Conservation (phyloP, 2,888 invertebrate species). For the Heliothis peltigera region DNA sequence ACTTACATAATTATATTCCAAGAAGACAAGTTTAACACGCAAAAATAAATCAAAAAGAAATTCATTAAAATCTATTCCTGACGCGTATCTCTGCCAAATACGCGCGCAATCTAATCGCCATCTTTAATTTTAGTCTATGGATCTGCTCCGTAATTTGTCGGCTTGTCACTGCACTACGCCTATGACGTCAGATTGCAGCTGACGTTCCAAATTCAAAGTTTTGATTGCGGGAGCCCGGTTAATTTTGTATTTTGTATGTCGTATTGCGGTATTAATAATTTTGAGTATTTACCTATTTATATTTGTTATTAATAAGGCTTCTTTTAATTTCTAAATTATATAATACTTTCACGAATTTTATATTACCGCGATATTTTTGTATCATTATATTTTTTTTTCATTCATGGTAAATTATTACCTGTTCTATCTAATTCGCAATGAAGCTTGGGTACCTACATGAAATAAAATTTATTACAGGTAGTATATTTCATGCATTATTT, state of each 20-base stretch:
- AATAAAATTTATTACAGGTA: too few relatives aligned
- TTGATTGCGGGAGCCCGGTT: not conserved
- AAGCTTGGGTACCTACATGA: too few relatives aligned
- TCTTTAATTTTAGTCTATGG: slow-evolving; percentile 46
- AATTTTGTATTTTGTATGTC: not conserved
- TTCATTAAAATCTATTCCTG: slow-evolving; percentile 35
- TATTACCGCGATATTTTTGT: too few relatives aligned
- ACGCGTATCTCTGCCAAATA: slow-evolving; percentile 35
- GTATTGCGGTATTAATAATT: too few relatives aligned
- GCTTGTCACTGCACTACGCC: slow-evolving; percentile 53
- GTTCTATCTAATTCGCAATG: too few relatives aligned
- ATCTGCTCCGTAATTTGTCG: slow-evolving; percentile 52
- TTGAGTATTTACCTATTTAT: too few relatives aligned
- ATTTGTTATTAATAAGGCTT: too few relatives aligned
- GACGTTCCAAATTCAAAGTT: slow-evolving; percentile 51
- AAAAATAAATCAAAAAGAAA: slow-evolving; percentile 38
- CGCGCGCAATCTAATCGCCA: slow-evolving; percentile 36
- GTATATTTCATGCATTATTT: not conserved
- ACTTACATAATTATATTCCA: not conserved
- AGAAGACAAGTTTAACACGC: slow-evolving; percentile 3
- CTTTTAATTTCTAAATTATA: too few relatives aligned
- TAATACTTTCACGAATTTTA: too few relatives aligned
- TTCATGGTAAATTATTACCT: too few relatives aligned
- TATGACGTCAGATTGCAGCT: slow-evolving; percentile 60
- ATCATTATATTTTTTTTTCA: too few relatives aligned